Conservation (phyloP, 2,888 invertebrate genomes). For the Chaetogeoica ovagalla region DNA sequence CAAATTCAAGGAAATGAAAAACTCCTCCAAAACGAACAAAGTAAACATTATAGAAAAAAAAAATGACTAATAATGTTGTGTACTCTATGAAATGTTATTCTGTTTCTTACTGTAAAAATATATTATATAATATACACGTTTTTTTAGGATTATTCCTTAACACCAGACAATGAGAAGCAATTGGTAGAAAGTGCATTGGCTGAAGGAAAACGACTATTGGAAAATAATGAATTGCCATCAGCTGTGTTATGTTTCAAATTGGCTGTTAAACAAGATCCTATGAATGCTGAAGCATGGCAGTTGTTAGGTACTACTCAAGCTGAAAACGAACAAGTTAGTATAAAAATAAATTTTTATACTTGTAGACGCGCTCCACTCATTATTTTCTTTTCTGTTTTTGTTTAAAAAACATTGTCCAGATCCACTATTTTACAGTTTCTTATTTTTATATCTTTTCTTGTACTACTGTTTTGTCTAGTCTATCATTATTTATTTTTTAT, state of each 20-base stretch:
- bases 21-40: not conserved
- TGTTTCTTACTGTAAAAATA: too few species aligned
- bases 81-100: not conserved
- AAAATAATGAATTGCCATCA: conserved; percentile 87
- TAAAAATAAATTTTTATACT: too few species aligned
- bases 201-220: conserved; percentile 80
- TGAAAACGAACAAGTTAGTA: conserved; percentile 85
- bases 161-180: conserved; percentile 83
- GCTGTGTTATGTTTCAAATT: conserved; percentile 97
- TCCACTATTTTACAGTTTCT: too few species aligned
- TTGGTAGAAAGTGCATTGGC: conserved; percentile 77
- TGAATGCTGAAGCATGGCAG: conserved; percentile 83
- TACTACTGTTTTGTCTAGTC: too few species aligned
- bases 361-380: too few species aligned
- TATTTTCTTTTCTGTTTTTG: too few species aligned
- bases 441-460: too few species aligned
- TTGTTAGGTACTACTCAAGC: conserved; percentile 89
- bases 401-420: too few species aligned
- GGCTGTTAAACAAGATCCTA: conserved; percentile 80
- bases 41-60: not conserved
- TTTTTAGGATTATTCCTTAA: conserved; percentile 73
- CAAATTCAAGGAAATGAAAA: conserved; percentile 29
- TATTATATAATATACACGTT: too few species aligned
- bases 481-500: too few species aligned
- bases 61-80: too few species aligned